phyloP scores from a whole-genome alignment of 2,113 vertebrate genomes.

The Corvus moneduloides region DNA sequence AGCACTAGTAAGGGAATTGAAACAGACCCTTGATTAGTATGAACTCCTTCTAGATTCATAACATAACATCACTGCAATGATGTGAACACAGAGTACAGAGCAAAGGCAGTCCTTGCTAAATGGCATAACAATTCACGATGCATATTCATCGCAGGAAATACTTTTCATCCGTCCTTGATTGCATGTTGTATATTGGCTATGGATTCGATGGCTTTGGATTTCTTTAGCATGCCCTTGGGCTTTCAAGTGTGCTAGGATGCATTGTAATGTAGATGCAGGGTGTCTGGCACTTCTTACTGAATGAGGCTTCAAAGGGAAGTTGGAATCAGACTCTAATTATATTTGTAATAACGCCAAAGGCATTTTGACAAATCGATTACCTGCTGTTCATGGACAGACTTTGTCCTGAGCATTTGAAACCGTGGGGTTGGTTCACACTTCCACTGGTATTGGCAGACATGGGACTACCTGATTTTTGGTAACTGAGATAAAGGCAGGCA shows the following conservation, averaged over 20 bases:
- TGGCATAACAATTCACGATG: neutral
- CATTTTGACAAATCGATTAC: neutral
- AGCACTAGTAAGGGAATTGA: neutral
- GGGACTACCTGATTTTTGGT: neutral
- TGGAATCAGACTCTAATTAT: conserved; percentile 41
- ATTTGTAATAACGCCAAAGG: conserved; percentile 17
- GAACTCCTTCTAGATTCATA: neutral
- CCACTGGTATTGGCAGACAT: neutral
- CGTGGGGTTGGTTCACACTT: accelerated
- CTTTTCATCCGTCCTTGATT: conserved; percentile 32
- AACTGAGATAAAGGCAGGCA: neutral
- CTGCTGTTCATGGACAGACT: neutral
- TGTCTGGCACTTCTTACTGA: conserved; percentile 45
- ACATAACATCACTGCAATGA: neutral
- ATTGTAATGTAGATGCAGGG: conserved; percentile 48
- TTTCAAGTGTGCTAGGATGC: conserved; percentile 6
- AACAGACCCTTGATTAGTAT: neutral
- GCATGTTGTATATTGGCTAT: conserved; percentile 12
- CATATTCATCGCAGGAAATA: conserved; percentile 39
- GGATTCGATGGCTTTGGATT: conserved; percentile 26
- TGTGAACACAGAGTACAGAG: neutral
- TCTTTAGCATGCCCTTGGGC: conserved; percentile 21
- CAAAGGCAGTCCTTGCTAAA: neutral
- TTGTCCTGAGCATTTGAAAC: neutral
- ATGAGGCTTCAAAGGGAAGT: conserved; percentile 43